Conservation (phyloP, 2,113 vertebrate genomes). For the Sebastes fasciatus region DNA sequence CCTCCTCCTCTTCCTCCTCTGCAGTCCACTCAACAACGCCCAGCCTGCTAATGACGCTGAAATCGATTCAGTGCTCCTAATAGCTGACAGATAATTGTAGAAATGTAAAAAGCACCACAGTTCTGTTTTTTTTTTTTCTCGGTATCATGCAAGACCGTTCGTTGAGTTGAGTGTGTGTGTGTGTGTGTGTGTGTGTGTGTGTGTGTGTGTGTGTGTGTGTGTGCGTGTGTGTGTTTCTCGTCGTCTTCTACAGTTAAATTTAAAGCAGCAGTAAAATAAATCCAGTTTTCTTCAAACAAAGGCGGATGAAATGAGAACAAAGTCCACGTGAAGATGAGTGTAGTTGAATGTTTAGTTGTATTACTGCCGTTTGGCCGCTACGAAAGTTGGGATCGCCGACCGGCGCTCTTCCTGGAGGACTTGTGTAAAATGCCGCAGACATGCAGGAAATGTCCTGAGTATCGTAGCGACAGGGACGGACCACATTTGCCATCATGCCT, state of each 20-base stretch:
- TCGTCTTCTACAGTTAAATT: not conserved
- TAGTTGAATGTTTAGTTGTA: not conserved
- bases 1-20: not conserved
- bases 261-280: not conserved
- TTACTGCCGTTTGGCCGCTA: too few species aligned
- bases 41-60: constrained; percentile 54
- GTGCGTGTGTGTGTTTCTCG: too few species aligned
- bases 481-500: too few species aligned
- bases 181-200: not conserved
- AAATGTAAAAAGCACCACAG: constrained; percentile 41
- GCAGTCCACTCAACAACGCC: constrained; percentile 46
- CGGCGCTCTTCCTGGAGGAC: too few species aligned
- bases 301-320: not conserved
- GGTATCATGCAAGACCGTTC: not conserved
- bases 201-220: not conserved
- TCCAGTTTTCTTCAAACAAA: not conserved
- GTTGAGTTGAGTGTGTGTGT: not conserved
- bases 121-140: not conserved
- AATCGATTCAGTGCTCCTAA: constrained; percentile 60
- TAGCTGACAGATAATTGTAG: constrained; percentile 59
- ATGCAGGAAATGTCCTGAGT: too few species aligned
- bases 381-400: too few species aligned
- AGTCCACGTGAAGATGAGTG: not conserved
- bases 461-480: too few species aligned
- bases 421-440: too few species aligned